Evolutionary conservation across 2,888 invertebrate species (phyloP).

Genomic region (Agrochola litura): DNA sequence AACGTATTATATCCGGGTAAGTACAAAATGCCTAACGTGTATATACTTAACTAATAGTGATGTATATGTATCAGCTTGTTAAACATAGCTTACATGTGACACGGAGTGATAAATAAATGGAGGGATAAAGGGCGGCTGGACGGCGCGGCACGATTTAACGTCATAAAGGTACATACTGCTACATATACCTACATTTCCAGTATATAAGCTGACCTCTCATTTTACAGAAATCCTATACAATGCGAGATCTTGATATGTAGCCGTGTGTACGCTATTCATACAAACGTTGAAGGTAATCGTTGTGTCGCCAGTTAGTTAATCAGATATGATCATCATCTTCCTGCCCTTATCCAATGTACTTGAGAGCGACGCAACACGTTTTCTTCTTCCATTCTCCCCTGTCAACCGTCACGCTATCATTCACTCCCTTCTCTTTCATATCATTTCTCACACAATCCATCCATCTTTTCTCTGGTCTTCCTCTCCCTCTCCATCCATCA

Average conservation of each 20-base stretch:
- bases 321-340: neutral
- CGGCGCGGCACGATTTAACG: too few relatives aligned
- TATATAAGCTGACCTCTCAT: too few relatives aligned
- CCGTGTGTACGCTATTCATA: too few relatives aligned
- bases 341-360: too few relatives aligned
- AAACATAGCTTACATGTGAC: constrained; percentile 35
- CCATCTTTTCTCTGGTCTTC: neutral
- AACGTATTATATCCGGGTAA: constrained; percentile 60
- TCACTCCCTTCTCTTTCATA: neutral
- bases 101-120: constrained; percentile 38
- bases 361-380: too few relatives aligned
- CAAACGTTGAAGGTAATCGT: neutral
- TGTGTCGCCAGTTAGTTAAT: neutral
- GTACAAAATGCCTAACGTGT: constrained; percentile 45
- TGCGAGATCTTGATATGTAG: too few relatives aligned
- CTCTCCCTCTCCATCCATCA: neutral
- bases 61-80: constrained; percentile 40
- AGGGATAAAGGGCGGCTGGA: neutral
- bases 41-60: constrained; percentile 43
- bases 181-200: too few relatives aligned
- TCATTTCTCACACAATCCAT: neutral
- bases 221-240: too few relatives aligned
- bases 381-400: too few relatives aligned
- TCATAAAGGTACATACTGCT: too few relatives aligned
- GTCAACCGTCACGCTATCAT: too few relatives aligned